These are phyloP conservation scores for Heliconius hermathena DNA, from an alignment of 1,140 invertebrate genomes.

Conservation along the genomic window DNA sequence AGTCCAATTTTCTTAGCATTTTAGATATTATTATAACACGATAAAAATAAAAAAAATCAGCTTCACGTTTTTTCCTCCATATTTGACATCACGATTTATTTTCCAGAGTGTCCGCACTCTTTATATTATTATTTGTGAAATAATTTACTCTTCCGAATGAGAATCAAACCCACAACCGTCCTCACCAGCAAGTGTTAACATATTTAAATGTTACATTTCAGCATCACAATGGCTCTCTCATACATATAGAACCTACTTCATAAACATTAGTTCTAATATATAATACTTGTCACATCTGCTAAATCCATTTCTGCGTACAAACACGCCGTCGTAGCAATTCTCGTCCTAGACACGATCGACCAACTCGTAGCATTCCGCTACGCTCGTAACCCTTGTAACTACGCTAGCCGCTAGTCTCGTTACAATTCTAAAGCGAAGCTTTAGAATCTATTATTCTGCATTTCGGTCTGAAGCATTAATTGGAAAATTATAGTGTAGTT, in stretches of 20 bases:
- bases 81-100: too few species aligned
- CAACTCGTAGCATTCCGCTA: constrained; percentile 1
- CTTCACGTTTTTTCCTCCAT: too few species aligned
- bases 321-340: constrained; percentile 1
- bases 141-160: too few species aligned
- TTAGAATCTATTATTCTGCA: background rate
- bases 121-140: too few species aligned
- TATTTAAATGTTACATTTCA: too few species aligned
- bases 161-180: too few species aligned
- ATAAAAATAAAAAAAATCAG: too few species aligned
- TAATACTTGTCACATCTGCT: background rate
- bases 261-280: background rate
- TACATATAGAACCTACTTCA: too few species aligned
- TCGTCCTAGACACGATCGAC: background rate
- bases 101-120: too few species aligned
- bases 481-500: background rate
- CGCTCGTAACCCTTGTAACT: background rate
- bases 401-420: background rate
- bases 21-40: accelerated
- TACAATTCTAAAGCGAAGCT: background rate
- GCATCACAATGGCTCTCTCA: too few species aligned
- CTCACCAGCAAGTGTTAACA: too few species aligned
- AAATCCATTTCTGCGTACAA: constrained; percentile 4
- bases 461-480: background rate
- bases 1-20: too few species aligned